A percentile compares a stretch with the other conserved stretches of the same genome.
phyloP scores from a whole-genome alignment of 2,888 invertebrate genomes.

The Mythimna lalbum region DNA sequence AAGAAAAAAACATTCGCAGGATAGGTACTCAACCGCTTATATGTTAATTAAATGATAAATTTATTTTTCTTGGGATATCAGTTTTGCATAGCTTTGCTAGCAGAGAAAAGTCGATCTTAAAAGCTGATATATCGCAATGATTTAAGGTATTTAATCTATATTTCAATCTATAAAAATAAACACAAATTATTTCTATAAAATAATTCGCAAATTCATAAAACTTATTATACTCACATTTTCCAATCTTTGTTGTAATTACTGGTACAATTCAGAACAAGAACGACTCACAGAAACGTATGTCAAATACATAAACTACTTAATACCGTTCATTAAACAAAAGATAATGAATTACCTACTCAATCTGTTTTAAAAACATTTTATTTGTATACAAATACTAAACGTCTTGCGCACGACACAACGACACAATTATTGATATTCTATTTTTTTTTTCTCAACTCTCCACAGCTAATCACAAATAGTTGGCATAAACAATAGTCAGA shows the following conservation, averaged over 20 bases:
- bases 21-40: neutral
- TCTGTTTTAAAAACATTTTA: neutral
- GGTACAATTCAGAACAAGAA: conserved; percentile 12
- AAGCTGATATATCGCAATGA: neutral
- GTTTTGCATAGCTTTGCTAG: neutral
- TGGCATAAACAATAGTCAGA: neutral
- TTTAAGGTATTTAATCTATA: no score
- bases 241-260: conserved; percentile 6
- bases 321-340: neutral
- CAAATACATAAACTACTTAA: neutral
- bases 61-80: neutral
- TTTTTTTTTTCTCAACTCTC: neutral
- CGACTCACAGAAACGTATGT: conserved; percentile 6
- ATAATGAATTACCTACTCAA: neutral
- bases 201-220: neutral
- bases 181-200: neutral
- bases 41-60: neutral
- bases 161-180: neutral
- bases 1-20: neutral
- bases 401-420: conserved; percentile 1
- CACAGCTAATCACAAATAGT: neutral
- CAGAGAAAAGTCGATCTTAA: neutral
- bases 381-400: conserved; percentile 11
- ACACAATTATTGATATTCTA: conserved; percentile 1
- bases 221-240: conserved; percentile 26